Base-by-base conservation (phyloP, 37 sponge, comb jelly and placozoan species). In the Aplysina aerophoba region DNA sequence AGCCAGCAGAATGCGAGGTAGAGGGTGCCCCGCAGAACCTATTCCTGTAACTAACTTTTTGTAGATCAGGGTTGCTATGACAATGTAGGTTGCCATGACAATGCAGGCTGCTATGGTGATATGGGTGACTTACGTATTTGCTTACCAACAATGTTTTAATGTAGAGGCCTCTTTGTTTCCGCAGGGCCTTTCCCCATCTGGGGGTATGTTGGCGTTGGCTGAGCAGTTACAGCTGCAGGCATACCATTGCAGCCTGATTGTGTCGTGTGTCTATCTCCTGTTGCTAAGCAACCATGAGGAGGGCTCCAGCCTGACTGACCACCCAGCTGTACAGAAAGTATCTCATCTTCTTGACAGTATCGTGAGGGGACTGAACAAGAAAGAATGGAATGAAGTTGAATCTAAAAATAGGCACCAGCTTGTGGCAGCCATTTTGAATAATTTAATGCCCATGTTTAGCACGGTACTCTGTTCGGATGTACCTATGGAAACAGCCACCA, bases 221-320 rank as follows among this genome's bases (percentile, higher is more conserved):
- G 24, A 0, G 8, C 55, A 74, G 11, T 15, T 72, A 30, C 66
- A 88, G 88, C 0, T n/a, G 56, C 83, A 74, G 78, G 88, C 77
- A 55, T 17, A 72, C 88, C 88, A 88, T 40, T 82, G 83, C 56
- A 61, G 63, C 54, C 83, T 88, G 22, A 17, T 82, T 13, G 35
- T 82, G 50, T 44, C 8, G 50, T 44, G 6, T 44, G 50, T 8
- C 21, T 75, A 88, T 53, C 33, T 55, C 0, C 22, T 73, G 24
- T 64, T 88, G 20, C 88, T 88, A 34, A 65, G 82, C 55, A 73
- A 83, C 56, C 56, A 54, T 34, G 59, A 74, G 39, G 88, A 83
- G 63, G 83, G 56, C n/a, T 83, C 59, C 64, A 73, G 63, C 59
- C 64, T 54, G 15, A 61, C 28, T 0, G 78, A 88, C 55, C 81